Conservation (phyloP, 2,797 vertebrate genomes). For the Antennarius maculatus region DNA sequence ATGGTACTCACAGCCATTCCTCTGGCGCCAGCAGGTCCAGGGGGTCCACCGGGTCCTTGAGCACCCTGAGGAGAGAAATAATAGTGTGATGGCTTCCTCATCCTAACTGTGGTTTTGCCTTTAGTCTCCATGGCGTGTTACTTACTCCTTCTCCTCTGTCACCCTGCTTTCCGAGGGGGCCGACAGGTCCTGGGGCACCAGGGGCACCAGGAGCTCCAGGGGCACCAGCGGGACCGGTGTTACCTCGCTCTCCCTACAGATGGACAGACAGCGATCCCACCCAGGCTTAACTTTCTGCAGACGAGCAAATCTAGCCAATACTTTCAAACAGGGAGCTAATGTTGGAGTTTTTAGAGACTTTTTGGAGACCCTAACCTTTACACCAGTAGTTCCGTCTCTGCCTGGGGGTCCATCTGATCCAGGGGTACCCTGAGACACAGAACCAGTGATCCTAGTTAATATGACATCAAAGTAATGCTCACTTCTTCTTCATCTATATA, state of each 20-base stretch:
- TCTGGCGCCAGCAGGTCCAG: slow-evolving; percentile 90
- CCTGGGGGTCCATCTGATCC: slow-evolving; percentile 96
- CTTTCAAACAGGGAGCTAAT: no score
- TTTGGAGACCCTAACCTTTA: slow-evolving; percentile 84
- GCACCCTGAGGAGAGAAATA: slow-evolving; percentile 83
- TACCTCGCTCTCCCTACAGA: slow-evolving; percentile 93
- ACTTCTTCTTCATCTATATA: no score
- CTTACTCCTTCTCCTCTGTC: slow-evolving; percentile 94
- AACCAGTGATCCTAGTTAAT: neutral
- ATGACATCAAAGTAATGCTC: neutral
- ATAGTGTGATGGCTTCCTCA: slow-evolving; percentile 10
- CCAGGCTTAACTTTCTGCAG: slow-evolving; percentile 3
- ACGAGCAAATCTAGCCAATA: neutral
- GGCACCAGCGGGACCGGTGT: slow-evolving; percentile 88
- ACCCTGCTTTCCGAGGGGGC: slow-evolving; percentile 96
- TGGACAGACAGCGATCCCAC: slow-evolving; percentile 40
- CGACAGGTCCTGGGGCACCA: slow-evolving; percentile 89
- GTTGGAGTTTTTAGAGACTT: neutral
- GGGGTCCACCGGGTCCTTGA: slow-evolving; percentile 92
- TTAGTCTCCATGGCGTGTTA: slow-evolving; percentile 29
- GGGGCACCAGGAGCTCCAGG: slow-evolving; percentile 91
- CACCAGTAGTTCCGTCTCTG: slow-evolving; percentile 89
- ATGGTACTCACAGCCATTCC: slow-evolving; percentile 90
- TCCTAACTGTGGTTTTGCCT: neutral
- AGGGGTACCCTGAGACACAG: slow-evolving; percentile 84